Percentiles rank a stretch among this genome's conserved stretches.
Conservation (phyloP, 2,888 invertebrate genomes). For the Terebella lapidaria region DNA sequence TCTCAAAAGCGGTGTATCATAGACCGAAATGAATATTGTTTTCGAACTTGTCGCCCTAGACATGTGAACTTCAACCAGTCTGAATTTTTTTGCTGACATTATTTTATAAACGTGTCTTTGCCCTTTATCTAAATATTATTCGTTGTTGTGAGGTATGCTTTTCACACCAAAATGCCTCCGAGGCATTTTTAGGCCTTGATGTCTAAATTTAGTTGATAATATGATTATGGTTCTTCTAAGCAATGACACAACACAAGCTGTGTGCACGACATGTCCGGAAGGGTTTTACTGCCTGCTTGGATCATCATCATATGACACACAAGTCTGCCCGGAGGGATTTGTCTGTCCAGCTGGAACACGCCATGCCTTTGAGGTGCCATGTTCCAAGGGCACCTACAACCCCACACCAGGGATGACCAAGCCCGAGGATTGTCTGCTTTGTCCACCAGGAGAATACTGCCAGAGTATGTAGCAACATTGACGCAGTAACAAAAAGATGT, state of each 20-base stretch:
- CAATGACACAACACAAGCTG: conserved; percentile 30
- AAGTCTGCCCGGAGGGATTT: conserved; percentile 41
- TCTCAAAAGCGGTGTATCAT: no score
- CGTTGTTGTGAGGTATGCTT: no score
- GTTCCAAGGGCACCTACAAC: conserved; percentile 42
- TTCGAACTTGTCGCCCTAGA: no score
- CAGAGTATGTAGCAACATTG: conserved; percentile 38
- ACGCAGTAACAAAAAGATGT: not conserved
- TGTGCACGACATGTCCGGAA: conserved; percentile 39
- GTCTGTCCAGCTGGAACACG: conserved; percentile 44
- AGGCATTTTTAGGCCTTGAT: no score
- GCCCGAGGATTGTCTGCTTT: conserved; percentile 35
- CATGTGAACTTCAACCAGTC: no score
- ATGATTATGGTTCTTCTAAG: no score
- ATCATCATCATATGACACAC: conserved; percentile 33
- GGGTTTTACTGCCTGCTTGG: conserved; percentile 44
- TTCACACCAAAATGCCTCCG: no score
- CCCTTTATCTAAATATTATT: no score
- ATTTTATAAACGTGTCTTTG: no score
- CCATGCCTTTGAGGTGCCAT: conserved; percentile 36
- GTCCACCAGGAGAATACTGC: conserved; percentile 46
- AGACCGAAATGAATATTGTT: no score
- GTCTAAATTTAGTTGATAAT: no score
- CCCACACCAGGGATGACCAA: conserved; percentile 33
- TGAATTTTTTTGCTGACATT: no score